A percentile compares a stretch with the other conserved stretches of the same genome.
Conservation (phyloP, 2,888 invertebrate genomes). For the Agrenia bidenticulata region DNA sequence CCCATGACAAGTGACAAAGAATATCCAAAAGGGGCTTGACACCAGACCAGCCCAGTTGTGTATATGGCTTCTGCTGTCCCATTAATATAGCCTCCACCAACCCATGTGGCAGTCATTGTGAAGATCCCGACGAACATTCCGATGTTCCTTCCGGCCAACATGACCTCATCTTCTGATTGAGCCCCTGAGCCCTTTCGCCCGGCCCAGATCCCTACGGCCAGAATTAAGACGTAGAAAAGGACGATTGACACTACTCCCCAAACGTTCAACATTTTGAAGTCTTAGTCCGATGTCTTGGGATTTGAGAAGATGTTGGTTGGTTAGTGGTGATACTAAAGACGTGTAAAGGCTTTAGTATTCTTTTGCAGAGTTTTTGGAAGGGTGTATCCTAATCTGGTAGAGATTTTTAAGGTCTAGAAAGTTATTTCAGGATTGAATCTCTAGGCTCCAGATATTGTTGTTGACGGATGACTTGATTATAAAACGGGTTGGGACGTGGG, state of each 20-base stretch:
- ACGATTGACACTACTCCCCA: slow-evolving; percentile 66
- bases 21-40: slow-evolving; percentile 72
- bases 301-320: too few species aligned
- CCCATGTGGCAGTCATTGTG: slow-evolving; percentile 66
- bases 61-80: slow-evolving; percentile 71
- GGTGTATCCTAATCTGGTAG: too few species aligned
- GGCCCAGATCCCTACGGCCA: slow-evolving; percentile 69
- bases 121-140: slow-evolving; percentile 68
- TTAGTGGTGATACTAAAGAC: too few species aligned
- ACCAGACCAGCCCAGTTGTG: slow-evolving; percentile 65
- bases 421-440: too few species aligned
- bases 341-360: too few species aligned
- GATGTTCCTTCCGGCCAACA: slow-evolving; percentile 69
- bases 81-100: slow-evolving; percentile 63
- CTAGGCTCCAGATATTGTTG: too few species aligned
- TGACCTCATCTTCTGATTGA: slow-evolving; percentile 65
- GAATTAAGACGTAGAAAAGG: slow-evolving; percentile 67
- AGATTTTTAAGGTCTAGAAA: too few species aligned
- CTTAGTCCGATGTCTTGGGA: too few species aligned
- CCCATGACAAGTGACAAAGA: slow-evolving; percentile 68
- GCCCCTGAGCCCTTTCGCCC: slow-evolving; percentile 61
- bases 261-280: slow-evolving; percentile 58
- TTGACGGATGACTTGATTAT: too few species aligned
- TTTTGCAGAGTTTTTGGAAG: too few species aligned
- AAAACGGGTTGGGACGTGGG: too few species aligned